Evolutionary conservation across 1,140 invertebrate genomes (phyloP).

Genomic region (Rhagoletis pomonella): DNA sequence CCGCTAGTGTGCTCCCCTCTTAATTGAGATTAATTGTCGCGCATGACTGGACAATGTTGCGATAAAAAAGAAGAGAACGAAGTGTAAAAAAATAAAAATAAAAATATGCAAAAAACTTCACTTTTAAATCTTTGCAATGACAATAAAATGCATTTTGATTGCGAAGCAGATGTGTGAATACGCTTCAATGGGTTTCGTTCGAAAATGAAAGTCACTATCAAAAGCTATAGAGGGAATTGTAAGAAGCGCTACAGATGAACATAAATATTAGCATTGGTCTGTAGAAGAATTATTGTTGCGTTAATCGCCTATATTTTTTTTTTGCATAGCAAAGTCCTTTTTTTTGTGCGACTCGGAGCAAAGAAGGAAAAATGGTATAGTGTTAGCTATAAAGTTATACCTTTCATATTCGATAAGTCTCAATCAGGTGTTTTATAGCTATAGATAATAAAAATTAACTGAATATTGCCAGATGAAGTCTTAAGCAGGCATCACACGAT

Average conservation of each 20-base stretch:
- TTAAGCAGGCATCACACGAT: no score
- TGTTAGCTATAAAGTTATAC: no score
- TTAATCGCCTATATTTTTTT: not conserved
- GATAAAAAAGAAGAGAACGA: not conserved
- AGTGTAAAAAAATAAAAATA: not conserved
- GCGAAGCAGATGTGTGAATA: not conserved
- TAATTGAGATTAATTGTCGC: slow-evolving; percentile 40
- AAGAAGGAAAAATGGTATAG: not conserved
- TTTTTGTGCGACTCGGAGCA: not conserved
- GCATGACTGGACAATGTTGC: slow-evolving; percentile 35
- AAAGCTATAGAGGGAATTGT: not conserved
- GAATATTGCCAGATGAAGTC: no score
- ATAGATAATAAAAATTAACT: no score
- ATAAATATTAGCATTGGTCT: not conserved
- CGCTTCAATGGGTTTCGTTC: not conserved
- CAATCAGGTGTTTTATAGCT: no score
- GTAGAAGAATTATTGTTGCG: not conserved
- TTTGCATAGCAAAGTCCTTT: not conserved
- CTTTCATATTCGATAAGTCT: no score
- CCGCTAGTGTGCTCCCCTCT: not conserved
- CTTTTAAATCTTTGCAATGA: not conserved
- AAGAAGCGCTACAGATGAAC: not conserved
- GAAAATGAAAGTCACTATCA: slow-evolving; percentile 30
- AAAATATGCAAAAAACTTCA: not conserved
- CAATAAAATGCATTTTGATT: not conserved